A percentile compares a stretch with the other conserved stretches of the same genome.
phyloP scores from a whole-genome alignment of 37 sponge, comb jelly and placozoan genomes.

The Theonella swinhoei region DNA sequence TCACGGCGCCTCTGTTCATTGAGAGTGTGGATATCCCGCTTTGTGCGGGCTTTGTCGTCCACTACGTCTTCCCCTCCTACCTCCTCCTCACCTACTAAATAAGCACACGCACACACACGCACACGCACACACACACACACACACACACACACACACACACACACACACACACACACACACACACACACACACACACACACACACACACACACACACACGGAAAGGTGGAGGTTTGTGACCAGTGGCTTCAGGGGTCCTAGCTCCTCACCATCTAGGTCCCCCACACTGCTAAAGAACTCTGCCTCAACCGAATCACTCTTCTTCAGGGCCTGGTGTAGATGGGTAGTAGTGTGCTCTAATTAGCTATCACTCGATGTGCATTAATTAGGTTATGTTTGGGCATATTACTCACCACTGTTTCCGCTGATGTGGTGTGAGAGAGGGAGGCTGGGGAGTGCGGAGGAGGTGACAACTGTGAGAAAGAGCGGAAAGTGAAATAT shows the following conservation, averaged over 20 bases:
- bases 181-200: conserved; percentile 16
- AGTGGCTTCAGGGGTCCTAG: neutral
- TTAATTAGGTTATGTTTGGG: too few relatives aligned
- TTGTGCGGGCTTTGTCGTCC: conserved; percentile 43
- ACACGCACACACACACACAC: neutral
- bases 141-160: conserved; percentile 16
- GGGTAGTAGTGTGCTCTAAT: too few relatives aligned
- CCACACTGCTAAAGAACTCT: conserved; percentile 15
- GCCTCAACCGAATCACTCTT: conserved; percentile 3
- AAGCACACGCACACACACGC: neutral
- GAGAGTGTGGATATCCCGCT: conserved; percentile 81
- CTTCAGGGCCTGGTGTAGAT: neutral
- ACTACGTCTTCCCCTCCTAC: conserved; percentile 10
- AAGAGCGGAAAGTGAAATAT: too few relatives aligned
- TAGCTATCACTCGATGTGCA: too few relatives aligned
- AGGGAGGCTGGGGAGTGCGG: too few relatives aligned
- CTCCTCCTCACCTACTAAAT: conserved; percentile 44
- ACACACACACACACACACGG: too few relatives aligned
- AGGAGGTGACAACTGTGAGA: too few relatives aligned
- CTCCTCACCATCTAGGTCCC: conserved; percentile 2
- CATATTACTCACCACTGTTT: too few relatives aligned
- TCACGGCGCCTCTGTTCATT: conserved; percentile 90
- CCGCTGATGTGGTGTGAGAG: too few relatives aligned
- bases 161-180: conserved; percentile 29
- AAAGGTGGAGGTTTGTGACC: too few relatives aligned